These are phyloP conservation scores for Otus sunia DNA, from an alignment of 2,113 vertebrate genomes.

Conservation along the genomic window DNA sequence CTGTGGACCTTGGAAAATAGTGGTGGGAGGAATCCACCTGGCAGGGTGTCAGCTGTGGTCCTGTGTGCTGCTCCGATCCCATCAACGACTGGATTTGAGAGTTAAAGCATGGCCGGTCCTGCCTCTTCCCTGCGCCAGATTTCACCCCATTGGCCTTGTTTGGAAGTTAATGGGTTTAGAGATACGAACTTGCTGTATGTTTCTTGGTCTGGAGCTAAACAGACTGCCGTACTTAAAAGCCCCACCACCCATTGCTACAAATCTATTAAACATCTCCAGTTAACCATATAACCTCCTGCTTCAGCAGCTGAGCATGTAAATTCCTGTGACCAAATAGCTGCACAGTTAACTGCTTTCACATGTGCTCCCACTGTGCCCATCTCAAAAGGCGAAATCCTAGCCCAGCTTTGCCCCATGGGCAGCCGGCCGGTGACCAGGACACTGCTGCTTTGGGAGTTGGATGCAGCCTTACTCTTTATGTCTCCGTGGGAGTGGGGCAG, in stretches of 20 bases:
- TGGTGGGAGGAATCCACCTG: background rate
- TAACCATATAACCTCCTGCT: conserved; percentile 11
- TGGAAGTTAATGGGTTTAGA: background rate
- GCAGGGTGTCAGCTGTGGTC: background rate
- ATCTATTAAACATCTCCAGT: conserved; percentile 33
- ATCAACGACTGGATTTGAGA: background rate
- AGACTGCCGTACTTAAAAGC: background rate
- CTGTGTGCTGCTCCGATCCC: background rate
- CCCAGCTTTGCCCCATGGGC: fast-evolving
- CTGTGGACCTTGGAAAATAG: background rate
- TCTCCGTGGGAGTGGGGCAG: background rate
- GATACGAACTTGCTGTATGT: fast-evolving
- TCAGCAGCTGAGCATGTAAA: conserved; percentile 52
- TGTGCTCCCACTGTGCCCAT: background rate
- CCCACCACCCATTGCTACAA: background rate
- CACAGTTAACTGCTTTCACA: conserved; percentile 41
- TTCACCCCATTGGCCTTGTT: background rate
- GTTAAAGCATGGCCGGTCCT: background rate
- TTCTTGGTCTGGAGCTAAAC: background rate
- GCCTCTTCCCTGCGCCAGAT: background rate
- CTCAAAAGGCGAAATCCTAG: background rate
- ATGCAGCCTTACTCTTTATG: background rate
- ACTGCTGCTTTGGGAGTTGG: background rate
- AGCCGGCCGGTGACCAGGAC: background rate
- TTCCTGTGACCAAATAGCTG: conserved; percentile 47